Conservation (phyloP, 2,888 invertebrate genomes). For the Agelastica alni region DNA sequence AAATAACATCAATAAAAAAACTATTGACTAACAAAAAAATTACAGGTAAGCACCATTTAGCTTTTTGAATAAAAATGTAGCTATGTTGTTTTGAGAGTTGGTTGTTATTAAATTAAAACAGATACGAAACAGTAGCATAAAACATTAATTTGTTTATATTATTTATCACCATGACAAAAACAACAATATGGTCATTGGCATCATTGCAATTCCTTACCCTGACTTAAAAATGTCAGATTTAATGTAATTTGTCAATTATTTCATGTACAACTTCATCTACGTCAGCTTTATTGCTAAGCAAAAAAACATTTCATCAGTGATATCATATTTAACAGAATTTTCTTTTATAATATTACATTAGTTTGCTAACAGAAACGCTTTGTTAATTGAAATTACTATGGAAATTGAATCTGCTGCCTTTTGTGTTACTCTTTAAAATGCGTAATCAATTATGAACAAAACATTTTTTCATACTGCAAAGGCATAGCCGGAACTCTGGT, state of each 20-base stretch:
- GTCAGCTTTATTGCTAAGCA: not conserved
- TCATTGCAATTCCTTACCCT: not conserved
- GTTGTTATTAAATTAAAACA: too few species aligned
- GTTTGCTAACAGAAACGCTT: not conserved
- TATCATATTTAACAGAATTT: not conserved
- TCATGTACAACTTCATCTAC: not conserved
- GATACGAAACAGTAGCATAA: too few species aligned
- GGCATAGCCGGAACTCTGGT: constrained; percentile 6
- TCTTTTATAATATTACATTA: not conserved
- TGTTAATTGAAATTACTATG: not conserved
- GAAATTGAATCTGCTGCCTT: not conserved
- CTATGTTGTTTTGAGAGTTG: too few species aligned
- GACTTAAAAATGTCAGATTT: not conserved
- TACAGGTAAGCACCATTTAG: too few species aligned
- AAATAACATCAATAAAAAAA: too few species aligned
- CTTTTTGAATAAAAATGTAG: too few species aligned
- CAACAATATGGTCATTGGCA: not conserved
- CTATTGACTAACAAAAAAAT: too few species aligned
- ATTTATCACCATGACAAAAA: not conserved
- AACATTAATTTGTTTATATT: too few species aligned
- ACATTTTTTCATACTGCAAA: constrained; percentile 5
- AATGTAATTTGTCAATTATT: not conserved
- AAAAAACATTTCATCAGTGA: not conserved
- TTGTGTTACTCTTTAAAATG: not conserved
- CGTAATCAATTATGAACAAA: constrained; percentile 15